Percentiles rank a stretch among this genome's conserved stretches.
These are phyloP conservation scores for Pristionchus fissidentatus DNA, from an alignment of 2,888 invertebrate genomes.

Conservation along the genomic window DNA sequence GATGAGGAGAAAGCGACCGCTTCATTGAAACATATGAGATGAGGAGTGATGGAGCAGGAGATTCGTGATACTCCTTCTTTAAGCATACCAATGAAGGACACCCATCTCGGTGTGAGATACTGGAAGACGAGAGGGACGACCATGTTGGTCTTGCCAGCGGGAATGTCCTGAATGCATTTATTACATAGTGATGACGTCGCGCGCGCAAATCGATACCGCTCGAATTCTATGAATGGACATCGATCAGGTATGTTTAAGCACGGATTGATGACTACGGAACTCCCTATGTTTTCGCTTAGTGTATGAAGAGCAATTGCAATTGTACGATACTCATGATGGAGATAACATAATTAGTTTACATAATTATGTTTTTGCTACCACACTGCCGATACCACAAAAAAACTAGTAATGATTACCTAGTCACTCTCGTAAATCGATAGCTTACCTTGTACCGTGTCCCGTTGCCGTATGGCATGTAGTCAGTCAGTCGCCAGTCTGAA, in stretches of 20 bases:
- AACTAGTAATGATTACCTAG: neutral
- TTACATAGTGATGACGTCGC: no score
- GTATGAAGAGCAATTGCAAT: no score
- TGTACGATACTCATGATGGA: no score
- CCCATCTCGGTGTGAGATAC: constrained; percentile 93
- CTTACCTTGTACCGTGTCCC: constrained; percentile 65
- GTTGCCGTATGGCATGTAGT: constrained; percentile 78
- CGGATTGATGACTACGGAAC: no score
- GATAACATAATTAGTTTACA: no score
- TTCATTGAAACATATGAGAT: neutral
- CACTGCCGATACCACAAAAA: neutral
- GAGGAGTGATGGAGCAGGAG: neutral
- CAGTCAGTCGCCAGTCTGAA: constrained; percentile 95
- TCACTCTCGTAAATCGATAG: neutral
- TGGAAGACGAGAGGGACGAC: constrained; percentile 94
- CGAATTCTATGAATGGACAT: no score
- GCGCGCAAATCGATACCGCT: no score
- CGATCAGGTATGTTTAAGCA: no score
- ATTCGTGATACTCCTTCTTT: no score
- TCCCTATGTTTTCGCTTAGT: no score
- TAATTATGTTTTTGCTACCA: no score
- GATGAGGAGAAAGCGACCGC: neutral
- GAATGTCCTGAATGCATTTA: constrained; percentile 58
- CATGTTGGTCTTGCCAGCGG: constrained; percentile 85
- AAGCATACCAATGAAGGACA: constrained; percentile 92